Evolutionary conservation across 2,888 invertebrate species (phyloP), one percentile per base, ranked within the genome.

Genomic region (Parnassius smintheus): DNA sequence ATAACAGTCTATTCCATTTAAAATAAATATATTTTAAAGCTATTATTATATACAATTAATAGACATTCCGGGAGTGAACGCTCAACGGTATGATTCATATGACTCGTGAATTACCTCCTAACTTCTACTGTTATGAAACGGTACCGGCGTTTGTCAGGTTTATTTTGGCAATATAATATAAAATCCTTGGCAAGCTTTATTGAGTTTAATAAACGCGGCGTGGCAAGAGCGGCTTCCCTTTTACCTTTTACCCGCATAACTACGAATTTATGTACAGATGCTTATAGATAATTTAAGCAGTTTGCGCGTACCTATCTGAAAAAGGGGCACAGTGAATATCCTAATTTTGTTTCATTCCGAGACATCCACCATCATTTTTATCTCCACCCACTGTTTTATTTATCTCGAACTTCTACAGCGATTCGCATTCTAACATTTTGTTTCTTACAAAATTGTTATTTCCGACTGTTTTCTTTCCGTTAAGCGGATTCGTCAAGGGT

Each of bases 301-400:
- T 78, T 80, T 77, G 71, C 70, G 73, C 70, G 77, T 57, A 64
- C 60, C 60, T 64, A 61, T 71, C 80, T 81, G 78, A 81, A 86
- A 82, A 85, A 82, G 80, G 81, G 76, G 71, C 80, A 82, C 81
- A 85, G 85, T 82, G 82, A 87, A 88, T 87, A 86, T 84, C 82
- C 86, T 90, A 88, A 91, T 90, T 90, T 88, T 84, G 76, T 84
- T 83, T 78, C 82, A 88, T 90, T 89, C 86, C 83, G 75, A 74
- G 78, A 83, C 87, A 88, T 88, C 87, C 89, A 86, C 87, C 88
- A 86, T 90, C 88, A 88, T 89, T 88, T 89, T 90, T 89, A 89
- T 90, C 88, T 88, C 85, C 87, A 87, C 87, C 84, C 83, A 78
- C 83, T 86, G 85, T 83, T 83, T 80, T 84, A 85, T 90, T 88